Evolutionary conservation across 2,797 vertebrate species (phyloP).

Genomic region (Astyanax mexicanus): DNA sequence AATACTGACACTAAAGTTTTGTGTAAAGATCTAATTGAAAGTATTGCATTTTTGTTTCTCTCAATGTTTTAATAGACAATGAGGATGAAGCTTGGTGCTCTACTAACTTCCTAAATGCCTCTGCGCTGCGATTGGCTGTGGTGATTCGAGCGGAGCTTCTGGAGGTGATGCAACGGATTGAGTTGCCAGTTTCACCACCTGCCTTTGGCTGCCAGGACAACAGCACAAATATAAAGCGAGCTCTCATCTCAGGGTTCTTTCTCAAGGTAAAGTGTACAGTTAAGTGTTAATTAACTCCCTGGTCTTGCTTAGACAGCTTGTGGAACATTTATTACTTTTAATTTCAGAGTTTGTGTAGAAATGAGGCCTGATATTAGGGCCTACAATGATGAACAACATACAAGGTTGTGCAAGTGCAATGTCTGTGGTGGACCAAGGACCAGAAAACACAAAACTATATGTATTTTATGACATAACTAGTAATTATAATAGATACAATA

Average conservation of each 20-base stretch:
- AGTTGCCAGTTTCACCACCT: slow-evolving; percentile 89
- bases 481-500: too few relatives aligned
- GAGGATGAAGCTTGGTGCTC: slow-evolving; percentile 88
- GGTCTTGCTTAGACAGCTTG: not conserved
- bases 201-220: slow-evolving; percentile 91
- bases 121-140: slow-evolving; percentile 82
- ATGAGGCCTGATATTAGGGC: too few relatives aligned
- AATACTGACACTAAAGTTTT: too few relatives aligned
- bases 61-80: slow-evolving; percentile 72
- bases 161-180: slow-evolving; percentile 92
- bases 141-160: slow-evolving; percentile 87
- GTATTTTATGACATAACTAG: too few relatives aligned
- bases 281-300: too few relatives aligned
- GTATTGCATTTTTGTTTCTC: too few relatives aligned
- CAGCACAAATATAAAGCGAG: slow-evolving; percentile 87
- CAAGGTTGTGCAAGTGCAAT: too few relatives aligned
- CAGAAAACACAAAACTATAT: too few relatives aligned
- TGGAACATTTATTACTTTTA: not conserved
- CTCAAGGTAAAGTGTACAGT: slow-evolving; percentile 83
- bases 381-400: too few relatives aligned
- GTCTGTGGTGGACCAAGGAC: too few relatives aligned
- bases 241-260: slow-evolving; percentile 94
- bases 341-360: not conserved
- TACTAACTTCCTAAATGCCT: slow-evolving; percentile 81
- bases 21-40: too few relatives aligned